phyloP scores from a whole-genome alignment of 1,140 invertebrate genomes.

The Heliconius eleuchia region DNA sequence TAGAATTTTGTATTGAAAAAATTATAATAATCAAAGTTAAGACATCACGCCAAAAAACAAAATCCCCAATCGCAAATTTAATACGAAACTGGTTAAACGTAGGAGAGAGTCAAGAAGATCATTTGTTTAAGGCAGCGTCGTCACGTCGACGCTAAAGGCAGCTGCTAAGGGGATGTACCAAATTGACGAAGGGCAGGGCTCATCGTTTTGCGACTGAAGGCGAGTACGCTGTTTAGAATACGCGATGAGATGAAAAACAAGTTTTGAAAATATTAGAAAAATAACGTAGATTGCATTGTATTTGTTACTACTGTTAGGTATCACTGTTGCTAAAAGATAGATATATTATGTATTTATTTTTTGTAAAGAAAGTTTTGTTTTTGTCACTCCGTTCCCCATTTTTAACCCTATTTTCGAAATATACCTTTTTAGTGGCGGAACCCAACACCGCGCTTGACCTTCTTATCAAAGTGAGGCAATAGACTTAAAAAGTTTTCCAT shows the following conservation, averaged over 20 bases:
- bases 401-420: no score
- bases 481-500: no score
- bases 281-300: not conserved
- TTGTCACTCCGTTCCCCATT: not conserved
- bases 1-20: not conserved
- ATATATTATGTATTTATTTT: not conserved
- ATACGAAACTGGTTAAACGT: slow-evolving; percentile 10
- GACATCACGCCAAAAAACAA: not conserved
- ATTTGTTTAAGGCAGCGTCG: slow-evolving; percentile 24
- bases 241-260: slow-evolving; percentile 30
- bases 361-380: not conserved
- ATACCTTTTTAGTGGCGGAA: no score
- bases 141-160: slow-evolving; percentile 22
- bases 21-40: not conserved
- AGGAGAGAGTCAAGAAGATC: slow-evolving; percentile 20
- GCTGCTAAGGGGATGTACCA: slow-evolving; percentile 34
- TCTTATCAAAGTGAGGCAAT: no score
- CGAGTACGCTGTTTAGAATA: slow-evolving; percentile 30
- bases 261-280: slow-evolving; percentile 9
- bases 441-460: no score
- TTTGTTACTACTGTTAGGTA: not conserved
- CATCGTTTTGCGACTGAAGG: slow-evolving; percentile 39
- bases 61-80: slow-evolving; percentile 1
- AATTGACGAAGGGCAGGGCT: slow-evolving; percentile 43
- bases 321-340: not conserved